Evolutionary conservation across 2,113 vertebrate species (phyloP).

Genomic region (Elachura formosa): DNA sequence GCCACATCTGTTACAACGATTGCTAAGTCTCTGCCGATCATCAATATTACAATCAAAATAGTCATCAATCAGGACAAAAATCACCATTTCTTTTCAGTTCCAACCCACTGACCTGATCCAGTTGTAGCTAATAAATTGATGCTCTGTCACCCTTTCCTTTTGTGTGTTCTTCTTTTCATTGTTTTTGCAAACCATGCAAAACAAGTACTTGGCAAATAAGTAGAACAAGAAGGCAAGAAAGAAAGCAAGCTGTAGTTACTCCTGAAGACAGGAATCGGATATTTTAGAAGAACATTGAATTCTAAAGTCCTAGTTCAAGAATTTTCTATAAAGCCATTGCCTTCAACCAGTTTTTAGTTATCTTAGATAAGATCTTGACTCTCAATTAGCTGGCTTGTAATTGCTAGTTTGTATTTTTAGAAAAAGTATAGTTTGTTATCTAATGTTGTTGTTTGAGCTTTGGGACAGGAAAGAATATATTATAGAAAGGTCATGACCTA

Average conservation of each 20-base stretch:
- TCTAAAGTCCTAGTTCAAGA: background rate
- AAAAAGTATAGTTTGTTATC: background rate
- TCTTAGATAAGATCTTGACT: background rate
- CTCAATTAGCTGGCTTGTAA: background rate
- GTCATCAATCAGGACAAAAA: conserved; percentile 63
- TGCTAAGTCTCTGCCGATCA: conserved; percentile 40
- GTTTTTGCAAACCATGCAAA: background rate
- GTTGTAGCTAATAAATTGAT: background rate
- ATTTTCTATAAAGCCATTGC: background rate
- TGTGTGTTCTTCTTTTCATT: background rate
- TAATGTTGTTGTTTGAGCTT: too few species aligned
- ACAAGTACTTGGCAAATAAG: background rate
- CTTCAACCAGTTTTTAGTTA: background rate
- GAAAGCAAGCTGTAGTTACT: background rate
- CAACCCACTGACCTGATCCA: background rate
- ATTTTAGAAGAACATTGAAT: background rate
- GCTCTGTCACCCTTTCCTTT: background rate
- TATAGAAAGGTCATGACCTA: too few species aligned
- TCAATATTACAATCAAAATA: conserved; percentile 63
- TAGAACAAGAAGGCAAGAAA: background rate
- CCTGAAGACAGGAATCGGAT: background rate
- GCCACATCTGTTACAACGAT: conserved; percentile 72
- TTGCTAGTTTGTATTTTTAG: background rate
- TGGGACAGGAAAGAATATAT: too few species aligned
- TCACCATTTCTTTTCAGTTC: conserved; percentile 36